Conservation (phyloP, 2,888 invertebrate species). For the Chalcis sispes region DNA sequence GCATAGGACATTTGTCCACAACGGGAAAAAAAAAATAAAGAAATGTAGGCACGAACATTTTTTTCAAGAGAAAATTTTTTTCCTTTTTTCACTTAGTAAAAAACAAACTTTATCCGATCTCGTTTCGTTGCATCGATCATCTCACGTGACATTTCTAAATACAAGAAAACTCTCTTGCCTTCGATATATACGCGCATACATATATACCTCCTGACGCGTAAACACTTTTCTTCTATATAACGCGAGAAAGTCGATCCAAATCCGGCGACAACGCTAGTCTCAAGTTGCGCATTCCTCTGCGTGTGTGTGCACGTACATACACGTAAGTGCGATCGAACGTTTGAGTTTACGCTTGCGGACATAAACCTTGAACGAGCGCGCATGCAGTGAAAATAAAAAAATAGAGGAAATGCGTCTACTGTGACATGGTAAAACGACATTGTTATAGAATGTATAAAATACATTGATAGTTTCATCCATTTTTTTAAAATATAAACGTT, state of each 20-base stretch:
- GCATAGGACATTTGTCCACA: too few relatives aligned
- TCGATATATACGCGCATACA: too few relatives aligned
- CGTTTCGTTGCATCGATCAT: conserved; percentile 52
- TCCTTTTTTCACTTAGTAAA: conserved; percentile 21
- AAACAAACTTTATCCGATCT: conserved; percentile 48
- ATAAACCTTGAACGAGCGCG: conserved; percentile 17
- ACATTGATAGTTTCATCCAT: too few relatives aligned
- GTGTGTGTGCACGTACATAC: conserved; percentile 7
- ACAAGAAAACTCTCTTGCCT: conserved; percentile 42
- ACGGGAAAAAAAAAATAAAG: too few relatives aligned
- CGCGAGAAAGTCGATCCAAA: conserved; percentile 55
- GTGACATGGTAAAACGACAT: neutral
- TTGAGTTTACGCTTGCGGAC: neutral
- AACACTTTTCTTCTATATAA: conserved; percentile 36
- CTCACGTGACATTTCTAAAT: conserved; percentile 51
- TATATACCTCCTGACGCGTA: conserved; percentile 23
- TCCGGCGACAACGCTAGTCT: conserved; percentile 27
- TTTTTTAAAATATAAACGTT: neutral
- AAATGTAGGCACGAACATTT: conserved; percentile 2
- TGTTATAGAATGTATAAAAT: neutral
- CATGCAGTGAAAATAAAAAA: neutral
- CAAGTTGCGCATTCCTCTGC: conserved; percentile 17
- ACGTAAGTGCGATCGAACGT: neutral
- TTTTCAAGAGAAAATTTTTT: conserved; percentile 20
- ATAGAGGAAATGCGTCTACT: neutral